These are phyloP conservation scores for Chymomyza caudatula DNA, from an alignment of 2,888 invertebrate genomes.

Conservation along the genomic window DNA sequence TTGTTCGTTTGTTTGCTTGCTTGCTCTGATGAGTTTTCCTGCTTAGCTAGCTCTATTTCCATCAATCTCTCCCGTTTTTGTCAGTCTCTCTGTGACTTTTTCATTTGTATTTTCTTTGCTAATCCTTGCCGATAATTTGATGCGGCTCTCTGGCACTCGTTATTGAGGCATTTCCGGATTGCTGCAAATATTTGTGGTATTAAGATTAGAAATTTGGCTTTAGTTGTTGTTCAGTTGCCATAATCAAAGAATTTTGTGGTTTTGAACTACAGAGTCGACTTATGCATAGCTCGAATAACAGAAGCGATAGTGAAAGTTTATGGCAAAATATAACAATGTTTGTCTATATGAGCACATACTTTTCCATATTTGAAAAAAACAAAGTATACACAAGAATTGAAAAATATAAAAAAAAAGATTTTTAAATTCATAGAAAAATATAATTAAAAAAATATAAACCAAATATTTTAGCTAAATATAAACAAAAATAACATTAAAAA, in stretches of 20 bases:
- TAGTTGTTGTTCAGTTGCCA: conserved; percentile 5
- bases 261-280: neutral
- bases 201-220: conserved; percentile 7
- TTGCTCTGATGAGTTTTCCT: conserved; percentile 28
- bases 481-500: too few relatives aligned
- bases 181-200: conserved; percentile 32
- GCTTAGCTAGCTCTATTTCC: conserved; percentile 15
- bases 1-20: neutral
- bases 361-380: neutral
- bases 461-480: too few relatives aligned
- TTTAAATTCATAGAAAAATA: too few relatives aligned
- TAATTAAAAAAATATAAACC: too few relatives aligned
- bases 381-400: neutral
- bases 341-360: too few relatives aligned
- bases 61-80: conserved; percentile 4
- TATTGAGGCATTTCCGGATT: neutral
- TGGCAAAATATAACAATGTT: neutral
- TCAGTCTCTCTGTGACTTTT: conserved; percentile 28
- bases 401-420: neutral
- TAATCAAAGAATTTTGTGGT: conserved; percentile 21
- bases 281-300: neutral
- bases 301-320: neutral
- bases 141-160: conserved; percentile 28
- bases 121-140: conserved; percentile 49
- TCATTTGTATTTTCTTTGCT: conserved; percentile 42